A percentile compares a stretch with the other conserved stretches of the same genome.
Evolutionary conservation across 2,888 invertebrate genomes (phyloP).

Genomic region (Limnephilus auricula): DNA sequence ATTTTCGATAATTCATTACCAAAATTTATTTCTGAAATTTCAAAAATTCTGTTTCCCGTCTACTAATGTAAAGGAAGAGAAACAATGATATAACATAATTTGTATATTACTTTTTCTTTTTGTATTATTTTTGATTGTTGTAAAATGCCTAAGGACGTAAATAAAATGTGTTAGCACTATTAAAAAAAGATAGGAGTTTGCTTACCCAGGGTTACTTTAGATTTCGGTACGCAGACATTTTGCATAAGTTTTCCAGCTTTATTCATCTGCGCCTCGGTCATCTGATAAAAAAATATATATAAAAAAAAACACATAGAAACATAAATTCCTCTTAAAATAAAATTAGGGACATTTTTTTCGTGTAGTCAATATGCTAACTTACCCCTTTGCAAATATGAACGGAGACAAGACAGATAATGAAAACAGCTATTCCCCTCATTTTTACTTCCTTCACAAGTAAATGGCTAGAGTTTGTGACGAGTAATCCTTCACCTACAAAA

Average conservation of each 20-base stretch:
- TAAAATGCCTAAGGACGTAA: too few relatives aligned
- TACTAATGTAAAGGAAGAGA: too few relatives aligned
- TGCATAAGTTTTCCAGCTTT: conserved; percentile 81
- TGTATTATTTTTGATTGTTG: too few relatives aligned
- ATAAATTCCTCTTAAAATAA: background rate
- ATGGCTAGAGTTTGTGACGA: background rate
- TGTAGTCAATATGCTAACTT: background rate
- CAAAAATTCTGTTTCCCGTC: too few relatives aligned
- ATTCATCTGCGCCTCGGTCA: conserved; percentile 80
- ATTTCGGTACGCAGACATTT: conserved; percentile 82
- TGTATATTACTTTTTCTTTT: too few relatives aligned
- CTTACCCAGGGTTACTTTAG: conserved; percentile 78
- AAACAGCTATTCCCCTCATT: conserved; percentile 3
- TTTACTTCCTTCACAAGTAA: background rate
- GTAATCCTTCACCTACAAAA: background rate
- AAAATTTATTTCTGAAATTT: too few relatives aligned
- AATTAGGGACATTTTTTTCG: background rate
- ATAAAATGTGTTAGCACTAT: too few relatives aligned
- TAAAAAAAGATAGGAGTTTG: background rate
- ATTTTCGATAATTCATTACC: too few relatives aligned
- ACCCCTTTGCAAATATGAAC: conserved; percentile 30
- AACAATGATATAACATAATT: too few relatives aligned
- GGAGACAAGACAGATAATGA: background rate
- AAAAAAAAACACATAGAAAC: background rate
- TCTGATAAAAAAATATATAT: conserved; percentile 71